Conservation (phyloP, 2,113 vertebrate species). For the Perccottus glenii region DNA sequence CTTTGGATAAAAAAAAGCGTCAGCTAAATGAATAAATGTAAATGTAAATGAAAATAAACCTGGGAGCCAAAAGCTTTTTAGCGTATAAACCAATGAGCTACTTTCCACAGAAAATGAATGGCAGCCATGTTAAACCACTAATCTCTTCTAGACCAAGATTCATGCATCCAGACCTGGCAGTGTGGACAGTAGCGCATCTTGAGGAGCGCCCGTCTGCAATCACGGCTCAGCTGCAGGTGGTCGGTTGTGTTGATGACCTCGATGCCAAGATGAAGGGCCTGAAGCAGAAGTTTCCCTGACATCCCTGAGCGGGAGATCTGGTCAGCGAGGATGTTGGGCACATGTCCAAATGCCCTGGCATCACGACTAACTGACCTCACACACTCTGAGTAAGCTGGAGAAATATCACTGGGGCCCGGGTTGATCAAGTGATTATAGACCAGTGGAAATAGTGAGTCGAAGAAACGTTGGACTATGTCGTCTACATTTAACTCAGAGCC, state of each 20-base stretch:
- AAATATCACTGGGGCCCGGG: constrained; percentile 70
- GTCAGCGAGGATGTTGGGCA: constrained; percentile 72
- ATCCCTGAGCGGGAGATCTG: constrained; percentile 79
- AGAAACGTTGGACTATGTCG: constrained; percentile 85
- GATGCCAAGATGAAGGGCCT: constrained; percentile 88
- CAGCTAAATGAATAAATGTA: too few relatives aligned
- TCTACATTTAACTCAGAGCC: constrained; percentile 82
- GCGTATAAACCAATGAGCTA: too few relatives aligned
- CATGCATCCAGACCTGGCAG: constrained; percentile 76
- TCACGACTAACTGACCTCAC: constrained; percentile 70
- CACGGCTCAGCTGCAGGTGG: constrained; percentile 83
- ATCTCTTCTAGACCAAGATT: neutral
- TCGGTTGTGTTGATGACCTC: constrained; percentile 94
- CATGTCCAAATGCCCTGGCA: constrained; percentile 78
- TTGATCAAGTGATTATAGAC: constrained; percentile 84
- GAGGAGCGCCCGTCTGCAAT: constrained; percentile 85
- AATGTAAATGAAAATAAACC: too few relatives aligned
- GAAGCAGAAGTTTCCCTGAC: constrained; percentile 82
- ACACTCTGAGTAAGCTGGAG: constrained; percentile 81
- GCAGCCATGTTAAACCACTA: too few relatives aligned
- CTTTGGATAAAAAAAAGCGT: too few relatives aligned
- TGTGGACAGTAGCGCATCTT: constrained; percentile 87
- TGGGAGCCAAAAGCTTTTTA: too few relatives aligned
- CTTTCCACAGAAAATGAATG: too few relatives aligned
- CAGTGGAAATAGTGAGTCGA: constrained; percentile 85